These are phyloP conservation scores for Petrolisthes manimaculis DNA, from an alignment of 2,888 invertebrate species.

Conservation along the genomic window DNA sequence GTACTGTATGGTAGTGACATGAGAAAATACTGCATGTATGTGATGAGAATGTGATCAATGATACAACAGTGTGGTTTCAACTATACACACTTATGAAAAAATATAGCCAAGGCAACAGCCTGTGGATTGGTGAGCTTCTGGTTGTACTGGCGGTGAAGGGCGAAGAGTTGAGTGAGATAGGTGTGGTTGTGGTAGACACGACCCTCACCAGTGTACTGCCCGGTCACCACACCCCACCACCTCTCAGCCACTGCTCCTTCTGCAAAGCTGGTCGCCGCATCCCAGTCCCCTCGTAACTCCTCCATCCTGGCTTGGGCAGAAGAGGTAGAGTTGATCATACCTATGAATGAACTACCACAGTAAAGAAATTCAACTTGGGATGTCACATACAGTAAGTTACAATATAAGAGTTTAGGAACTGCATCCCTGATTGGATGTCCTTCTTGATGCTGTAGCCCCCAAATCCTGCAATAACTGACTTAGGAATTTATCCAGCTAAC, in stretches of 20 bases:
- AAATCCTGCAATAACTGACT: no score
- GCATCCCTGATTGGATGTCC: no score
- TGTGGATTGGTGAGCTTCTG: constrained; percentile 71
- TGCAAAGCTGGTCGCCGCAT: constrained; percentile 56
- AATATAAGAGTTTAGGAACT: no score
- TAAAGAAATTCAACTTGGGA: background rate
- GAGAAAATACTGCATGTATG: background rate
- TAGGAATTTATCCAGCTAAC: no score
- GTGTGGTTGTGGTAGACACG: constrained; percentile 52
- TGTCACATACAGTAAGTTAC: background rate
- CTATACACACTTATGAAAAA: constrained; percentile 75
- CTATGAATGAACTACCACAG: background rate
- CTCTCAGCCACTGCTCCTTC: constrained; percentile 48
- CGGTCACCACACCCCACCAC: constrained; percentile 52
- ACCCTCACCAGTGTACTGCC: constrained; percentile 52
- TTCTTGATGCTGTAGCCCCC: no score
- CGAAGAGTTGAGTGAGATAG: constrained; percentile 54
- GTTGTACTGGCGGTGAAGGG: constrained; percentile 68
- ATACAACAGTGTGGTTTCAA: background rate
- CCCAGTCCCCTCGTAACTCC: constrained; percentile 56
- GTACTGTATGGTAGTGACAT: background rate
- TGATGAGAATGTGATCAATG: background rate
- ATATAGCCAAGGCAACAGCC: constrained; percentile 73
- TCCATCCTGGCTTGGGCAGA: constrained; percentile 26
- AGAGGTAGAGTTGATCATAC: background rate